Base-by-base conservation (phyloP, 2,797 vertebrate species). In the Lateolabrax maculatus region DNA sequence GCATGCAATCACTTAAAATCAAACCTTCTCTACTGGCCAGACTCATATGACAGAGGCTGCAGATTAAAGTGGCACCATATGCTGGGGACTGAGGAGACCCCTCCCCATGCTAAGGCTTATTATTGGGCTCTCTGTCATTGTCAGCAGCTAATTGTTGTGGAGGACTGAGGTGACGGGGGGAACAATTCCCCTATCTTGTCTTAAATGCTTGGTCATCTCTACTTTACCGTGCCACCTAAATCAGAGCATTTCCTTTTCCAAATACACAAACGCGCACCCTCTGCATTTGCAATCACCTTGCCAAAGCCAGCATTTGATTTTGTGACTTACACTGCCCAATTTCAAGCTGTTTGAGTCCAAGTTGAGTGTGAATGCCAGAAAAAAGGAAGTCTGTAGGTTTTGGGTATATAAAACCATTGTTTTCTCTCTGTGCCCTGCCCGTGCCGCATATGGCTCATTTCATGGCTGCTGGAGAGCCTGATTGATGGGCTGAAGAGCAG, bases 21-120 rank as follows among this genome's bases (percentile, higher is more conserved):
- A 80, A 81, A 81, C 76, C 63, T 15, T 15, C 51, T 81, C 61
- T 48, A 25, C 46, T n/a, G 12, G 53, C 82, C 74, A 72, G 68
- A 80, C 76, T 77, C 57, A 10, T 80, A 67, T 75, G 83, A 88
- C 29, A 2, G 70, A 78, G 67, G 46, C 81, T 65, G 73, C 80
- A 87, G 89, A 93, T 94, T 90, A 87, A 86, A 85, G 78, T 58
- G 71, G 75, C 58, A 66, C 91, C 91, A 89, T 92, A 88, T 92
- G 91, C 64, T 63, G 65, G 39, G 57, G 71, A 78, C 75, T 66
- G 78, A 37, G 31, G 44, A 60, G 69, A 36, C 58, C 69, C 66
- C 56, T 55, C 77, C 80, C 77, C 67, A 8, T 21, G 57, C 53
- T 63, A 27, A 65, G 84, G 75, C 83, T 79, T 80, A 71, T 90